A percentile compares a stretch with the other conserved stretches of the same genome.
Conservation (phyloP, 2,797 vertebrate genomes). For the Nyctibius grandis region DNA sequence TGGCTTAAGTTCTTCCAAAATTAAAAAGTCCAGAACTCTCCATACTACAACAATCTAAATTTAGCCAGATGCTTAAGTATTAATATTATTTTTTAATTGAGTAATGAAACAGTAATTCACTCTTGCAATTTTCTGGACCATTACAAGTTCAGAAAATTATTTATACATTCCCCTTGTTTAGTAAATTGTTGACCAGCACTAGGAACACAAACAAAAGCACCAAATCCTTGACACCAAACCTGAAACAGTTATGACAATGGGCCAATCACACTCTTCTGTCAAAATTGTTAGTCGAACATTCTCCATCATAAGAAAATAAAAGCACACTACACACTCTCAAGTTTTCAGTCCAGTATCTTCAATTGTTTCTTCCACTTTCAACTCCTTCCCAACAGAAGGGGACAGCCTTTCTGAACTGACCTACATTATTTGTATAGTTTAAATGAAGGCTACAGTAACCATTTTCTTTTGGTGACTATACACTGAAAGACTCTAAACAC, state of each 20-base stretch:
- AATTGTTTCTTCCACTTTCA: not conserved
- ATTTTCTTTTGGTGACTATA: not conserved
- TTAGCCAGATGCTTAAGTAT: constrained; percentile 54
- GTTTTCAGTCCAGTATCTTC: not conserved
- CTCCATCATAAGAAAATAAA: not conserved
- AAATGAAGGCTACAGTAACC: not conserved
- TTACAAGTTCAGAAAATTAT: not conserved
- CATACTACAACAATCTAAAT: constrained; percentile 49
- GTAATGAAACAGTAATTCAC: not conserved
- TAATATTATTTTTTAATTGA: constrained; percentile 23
- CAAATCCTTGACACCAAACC: not conserved
- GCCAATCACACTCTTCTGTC: not conserved
- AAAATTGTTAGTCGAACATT: not conserved
- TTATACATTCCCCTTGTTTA: not conserved
- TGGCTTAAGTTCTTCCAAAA: constrained; percentile 71
- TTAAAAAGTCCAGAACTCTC: constrained; percentile 64
- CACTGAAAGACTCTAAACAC: not conserved
- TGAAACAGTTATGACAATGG: not conserved
- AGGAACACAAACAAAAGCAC: not conserved
- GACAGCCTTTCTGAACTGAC: not conserved
- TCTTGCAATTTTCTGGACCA: not conserved
- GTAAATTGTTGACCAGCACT: not conserved
- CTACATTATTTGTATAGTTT: not conserved
- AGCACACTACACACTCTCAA: not conserved
- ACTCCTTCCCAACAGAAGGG: not conserved